A percentile compares a stretch with the other conserved stretches of the same genome.
Conservation (phyloP, 2,113 vertebrate genomes). For the Dascyllus trimaculatus region DNA sequence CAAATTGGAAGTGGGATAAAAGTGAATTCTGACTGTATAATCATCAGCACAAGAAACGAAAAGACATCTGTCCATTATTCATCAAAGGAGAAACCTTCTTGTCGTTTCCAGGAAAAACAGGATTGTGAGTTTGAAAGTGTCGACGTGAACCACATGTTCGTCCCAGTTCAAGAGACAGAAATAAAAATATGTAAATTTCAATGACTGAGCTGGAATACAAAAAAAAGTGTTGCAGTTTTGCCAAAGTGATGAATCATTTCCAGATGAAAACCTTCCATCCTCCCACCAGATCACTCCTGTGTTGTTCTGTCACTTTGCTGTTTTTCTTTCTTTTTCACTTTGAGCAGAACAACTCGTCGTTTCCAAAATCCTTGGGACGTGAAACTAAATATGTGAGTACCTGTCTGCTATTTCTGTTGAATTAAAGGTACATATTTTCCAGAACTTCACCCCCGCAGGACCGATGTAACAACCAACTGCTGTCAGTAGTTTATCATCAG, state of each 20-base stretch:
- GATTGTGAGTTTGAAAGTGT: neutral
- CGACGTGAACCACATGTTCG: neutral
- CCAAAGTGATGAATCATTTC: neutral
- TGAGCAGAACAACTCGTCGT: constrained; percentile 74
- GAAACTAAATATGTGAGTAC: constrained; percentile 98
- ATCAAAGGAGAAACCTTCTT: constrained; percentile 43
- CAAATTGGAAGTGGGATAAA: constrained; percentile 42
- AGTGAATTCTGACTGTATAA: constrained; percentile 46
- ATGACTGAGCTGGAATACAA: neutral
- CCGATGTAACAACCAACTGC: neutral
- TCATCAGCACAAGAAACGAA: constrained; percentile 18
- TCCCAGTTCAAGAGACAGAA: neutral
- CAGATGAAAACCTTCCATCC: neutral
- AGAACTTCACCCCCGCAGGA: neutral
- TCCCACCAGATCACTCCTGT: neutral
- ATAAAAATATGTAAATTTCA: neutral
- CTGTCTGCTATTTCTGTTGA: neutral
- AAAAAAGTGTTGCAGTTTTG: neutral
- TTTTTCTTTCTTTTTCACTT: constrained; percentile 38
- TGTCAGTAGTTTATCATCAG: neutral
- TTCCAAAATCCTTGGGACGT: constrained; percentile 87
- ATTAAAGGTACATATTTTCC: neutral
- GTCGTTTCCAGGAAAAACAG: constrained; percentile 5
- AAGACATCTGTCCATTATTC: constrained; percentile 48
- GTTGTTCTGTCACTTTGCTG: neutral